Evolutionary conservation across 2,888 invertebrate species (phyloP).

Genomic region (Toxonevra muliebris): DNA sequence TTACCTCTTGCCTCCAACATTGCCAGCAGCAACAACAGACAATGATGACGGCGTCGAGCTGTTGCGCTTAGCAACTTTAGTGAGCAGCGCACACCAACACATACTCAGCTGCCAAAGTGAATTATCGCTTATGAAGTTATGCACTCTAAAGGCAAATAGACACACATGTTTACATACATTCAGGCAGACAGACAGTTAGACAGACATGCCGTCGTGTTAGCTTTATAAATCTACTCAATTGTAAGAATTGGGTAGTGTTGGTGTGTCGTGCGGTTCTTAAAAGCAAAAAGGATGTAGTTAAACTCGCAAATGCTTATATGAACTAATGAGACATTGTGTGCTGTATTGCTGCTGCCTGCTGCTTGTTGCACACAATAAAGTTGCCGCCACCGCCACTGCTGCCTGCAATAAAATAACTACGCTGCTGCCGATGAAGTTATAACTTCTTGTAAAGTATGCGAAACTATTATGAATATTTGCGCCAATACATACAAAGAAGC

Average conservation of each 20-base stretch:
- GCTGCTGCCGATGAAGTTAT: neutral
- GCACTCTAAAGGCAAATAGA: neutral
- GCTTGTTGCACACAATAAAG: neutral
- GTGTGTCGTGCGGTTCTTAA: no score
- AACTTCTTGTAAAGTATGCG: neutral
- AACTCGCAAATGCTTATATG: no score
- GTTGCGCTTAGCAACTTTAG: constrained; percentile 5
- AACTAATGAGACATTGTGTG: no score
- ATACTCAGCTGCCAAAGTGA: constrained; percentile 21
- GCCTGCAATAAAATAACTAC: no score
- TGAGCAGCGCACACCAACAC: neutral
- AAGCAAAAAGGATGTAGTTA: no score
- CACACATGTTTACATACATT: neutral
- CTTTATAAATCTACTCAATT: no score
- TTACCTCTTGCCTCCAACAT: no score
- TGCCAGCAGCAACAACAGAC: neutral
- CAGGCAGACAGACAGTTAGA: neutral
- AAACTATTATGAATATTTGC: neutral
- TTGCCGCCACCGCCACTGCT: neutral
- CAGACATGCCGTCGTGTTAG: neutral
- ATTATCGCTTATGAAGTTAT: constrained; percentile 17
- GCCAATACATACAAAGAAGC: constrained; percentile 3
- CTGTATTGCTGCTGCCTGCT: no score
- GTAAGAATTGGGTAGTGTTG: no score
- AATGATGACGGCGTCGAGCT: neutral